A percentile compares a stretch with the other conserved stretches of the same genome.
Evolutionary conservation across 2,113 vertebrate genomes (phyloP).

Genomic region (Ptyas mucosa): DNA sequence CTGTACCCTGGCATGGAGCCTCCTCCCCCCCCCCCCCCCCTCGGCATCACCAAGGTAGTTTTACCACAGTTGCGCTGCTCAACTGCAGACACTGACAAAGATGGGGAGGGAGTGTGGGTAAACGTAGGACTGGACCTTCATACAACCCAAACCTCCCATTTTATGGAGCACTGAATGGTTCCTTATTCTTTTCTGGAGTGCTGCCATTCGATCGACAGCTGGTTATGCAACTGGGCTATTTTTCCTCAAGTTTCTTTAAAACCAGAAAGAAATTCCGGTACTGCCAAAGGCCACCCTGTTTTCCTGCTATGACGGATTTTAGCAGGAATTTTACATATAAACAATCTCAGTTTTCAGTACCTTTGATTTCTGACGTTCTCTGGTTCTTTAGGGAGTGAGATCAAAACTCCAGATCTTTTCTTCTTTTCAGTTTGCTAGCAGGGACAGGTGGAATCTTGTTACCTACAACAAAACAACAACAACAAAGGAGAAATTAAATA

Average conservation of each 20-base stretch:
- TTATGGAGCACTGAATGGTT: not conserved
- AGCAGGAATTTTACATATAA: not conserved
- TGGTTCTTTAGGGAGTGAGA: not conserved
- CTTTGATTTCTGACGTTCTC: not conserved
- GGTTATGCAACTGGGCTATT: not conserved
- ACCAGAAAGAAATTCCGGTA: not conserved
- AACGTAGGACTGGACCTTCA: not conserved
- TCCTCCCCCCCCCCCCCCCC: no score
- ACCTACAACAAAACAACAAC: not conserved
- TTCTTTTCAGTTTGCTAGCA: not conserved
- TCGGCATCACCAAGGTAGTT: not conserved
- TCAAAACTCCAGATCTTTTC: not conserved
- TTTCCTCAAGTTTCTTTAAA: not conserved
- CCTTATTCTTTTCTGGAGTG: not conserved
- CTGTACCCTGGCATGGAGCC: not conserved
- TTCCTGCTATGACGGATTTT: not conserved
- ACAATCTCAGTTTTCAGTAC: not conserved
- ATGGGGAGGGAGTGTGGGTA: no score
- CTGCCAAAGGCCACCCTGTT: not conserved
- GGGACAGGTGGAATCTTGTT: not conserved
- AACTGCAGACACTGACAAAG: not conserved
- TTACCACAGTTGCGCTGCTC: not conserved
- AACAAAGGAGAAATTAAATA: not conserved
- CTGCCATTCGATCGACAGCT: not conserved
- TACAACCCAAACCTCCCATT: not conserved